Evolutionary conservation across 2,797 vertebrate genomes (phyloP), one percentile per base, ranked within the genome.

Genomic region (Echeneis naucrates): DNA sequence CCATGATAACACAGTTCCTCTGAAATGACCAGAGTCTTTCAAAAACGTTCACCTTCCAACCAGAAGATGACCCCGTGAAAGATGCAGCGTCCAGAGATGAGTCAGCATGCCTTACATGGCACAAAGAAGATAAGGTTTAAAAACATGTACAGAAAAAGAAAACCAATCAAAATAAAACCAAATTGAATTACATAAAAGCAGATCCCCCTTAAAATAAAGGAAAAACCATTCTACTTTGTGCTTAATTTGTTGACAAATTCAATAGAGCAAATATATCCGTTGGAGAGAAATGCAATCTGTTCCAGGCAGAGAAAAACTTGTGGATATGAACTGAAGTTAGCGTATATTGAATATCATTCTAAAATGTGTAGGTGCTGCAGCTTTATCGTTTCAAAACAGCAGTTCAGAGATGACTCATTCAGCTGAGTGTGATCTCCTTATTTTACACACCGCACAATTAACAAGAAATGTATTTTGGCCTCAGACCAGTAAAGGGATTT

Each of bases 1-100:
- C 52, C 59, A 48, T 13, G 35, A 66, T 61, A 68, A 61, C 38
- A 74, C 27, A 73, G 53, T 77, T 65, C 45, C 60, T 84, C 24
- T 75, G 35, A 66, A 50, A 74, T 69, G 80, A 77, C 65, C 64
- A 59, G 5, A 12, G 64, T 73, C 70, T 45, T 45, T 63, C 63
- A 51, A 66, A 61, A 23, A 56, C 45, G n/a, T 32, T 52, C 26
- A 17, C 65, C 75, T 64, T 56, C 67, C 60, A 65, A 26, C 62
- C n/a, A 9, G 63, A 14, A 32, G 37, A 40, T 74, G 47, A 73
- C 58, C 57, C 19, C 12, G 55, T 48, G 26, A 69, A 23, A 52
- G 27, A 61, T 35, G 14, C 37, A 56, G 30, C 45, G 23, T 12
- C 26, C 54, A 32, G 45, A 59, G 3, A 16, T 2, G 33, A 40